Evolutionary conservation across 1,140 invertebrate genomes (phyloP).

Genomic region (Ceratitis capitata): DNA sequence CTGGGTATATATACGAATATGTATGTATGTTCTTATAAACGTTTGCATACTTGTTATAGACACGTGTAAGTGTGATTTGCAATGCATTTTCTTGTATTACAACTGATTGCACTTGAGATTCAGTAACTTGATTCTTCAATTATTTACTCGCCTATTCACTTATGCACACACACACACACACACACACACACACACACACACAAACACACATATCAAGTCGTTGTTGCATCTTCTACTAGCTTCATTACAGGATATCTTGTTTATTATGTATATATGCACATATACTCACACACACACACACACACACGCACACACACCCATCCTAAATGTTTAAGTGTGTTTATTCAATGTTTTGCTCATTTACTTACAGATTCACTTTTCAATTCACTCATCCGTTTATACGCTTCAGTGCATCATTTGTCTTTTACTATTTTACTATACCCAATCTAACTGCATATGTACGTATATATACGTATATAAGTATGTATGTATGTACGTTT

Average conservation of each 20-base stretch:
- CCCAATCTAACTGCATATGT: too few relatives aligned
- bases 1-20: background rate
- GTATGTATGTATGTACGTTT: background rate
- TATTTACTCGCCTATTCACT: background rate
- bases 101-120: constrained; percentile 22
- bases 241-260: background rate
- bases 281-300: background rate
- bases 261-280: background rate
- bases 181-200: background rate
- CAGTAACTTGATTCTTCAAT: background rate
- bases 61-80: background rate
- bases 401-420: background rate
- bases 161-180: background rate
- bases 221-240: background rate
- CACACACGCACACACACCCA: background rate
- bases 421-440: background rate
- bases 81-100: background rate
- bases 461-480: background rate
- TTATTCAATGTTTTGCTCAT: constrained; percentile 14
- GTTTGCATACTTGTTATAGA: background rate
- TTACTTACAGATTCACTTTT: constrained; percentile 18
- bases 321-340: background rate
- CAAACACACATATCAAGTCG: background rate
- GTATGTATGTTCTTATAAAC: background rate
- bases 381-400: background rate